These are phyloP conservation scores for Arremon brunneinucha DNA, from an alignment of 2,797 vertebrate genomes.

Conservation along the genomic window DNA sequence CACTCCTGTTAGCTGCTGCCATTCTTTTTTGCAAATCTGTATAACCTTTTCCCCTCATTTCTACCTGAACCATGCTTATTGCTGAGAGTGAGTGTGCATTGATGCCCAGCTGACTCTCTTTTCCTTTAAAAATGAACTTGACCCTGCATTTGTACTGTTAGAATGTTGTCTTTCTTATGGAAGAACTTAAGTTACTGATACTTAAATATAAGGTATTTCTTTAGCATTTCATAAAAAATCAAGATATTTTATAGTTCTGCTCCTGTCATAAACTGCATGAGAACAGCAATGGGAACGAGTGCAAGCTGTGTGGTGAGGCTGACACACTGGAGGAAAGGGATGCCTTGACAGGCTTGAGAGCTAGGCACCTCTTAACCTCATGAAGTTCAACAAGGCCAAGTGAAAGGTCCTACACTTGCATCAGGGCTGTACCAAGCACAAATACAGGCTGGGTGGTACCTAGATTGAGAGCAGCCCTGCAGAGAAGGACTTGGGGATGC, in stretches of 20 bases:
- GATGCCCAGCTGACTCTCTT: neutral
- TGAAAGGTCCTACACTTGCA: neutral
- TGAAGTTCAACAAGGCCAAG: neutral
- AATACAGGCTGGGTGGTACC: neutral
- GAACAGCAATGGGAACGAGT: neutral
- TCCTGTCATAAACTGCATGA: neutral
- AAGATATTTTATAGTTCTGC: neutral
- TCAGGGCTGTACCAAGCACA: neutral
- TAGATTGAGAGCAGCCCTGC: neutral
- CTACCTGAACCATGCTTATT: neutral
- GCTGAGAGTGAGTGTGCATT: neutral
- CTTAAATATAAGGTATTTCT: neutral
- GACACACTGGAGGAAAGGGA: neutral
- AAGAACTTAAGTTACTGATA: neutral
- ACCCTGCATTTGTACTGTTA: neutral
- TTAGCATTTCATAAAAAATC: neutral
- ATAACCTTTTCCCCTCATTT: neutral
- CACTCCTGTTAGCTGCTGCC: neutral
- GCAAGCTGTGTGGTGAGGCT: neutral
- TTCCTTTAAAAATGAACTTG: neutral
- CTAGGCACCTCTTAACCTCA: neutral
- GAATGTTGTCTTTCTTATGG: neutral
- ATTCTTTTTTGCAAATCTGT: neutral
- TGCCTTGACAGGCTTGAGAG: neutral
- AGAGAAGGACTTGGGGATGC: neutral